Evolutionary conservation across 2,888 invertebrate species (phyloP).

Genomic region (Brenthis ino): DNA sequence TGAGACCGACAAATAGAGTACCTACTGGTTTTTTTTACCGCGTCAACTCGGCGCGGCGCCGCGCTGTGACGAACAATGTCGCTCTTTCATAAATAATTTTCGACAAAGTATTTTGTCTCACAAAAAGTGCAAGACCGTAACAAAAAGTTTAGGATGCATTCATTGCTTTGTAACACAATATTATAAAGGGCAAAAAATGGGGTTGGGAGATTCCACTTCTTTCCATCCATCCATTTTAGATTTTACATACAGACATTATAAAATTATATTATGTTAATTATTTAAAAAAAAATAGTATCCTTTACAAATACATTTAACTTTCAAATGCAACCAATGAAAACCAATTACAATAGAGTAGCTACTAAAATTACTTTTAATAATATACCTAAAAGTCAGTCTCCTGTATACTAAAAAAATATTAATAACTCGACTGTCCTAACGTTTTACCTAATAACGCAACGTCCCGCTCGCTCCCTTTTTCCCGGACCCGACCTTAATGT

Average conservation of each 20-base stretch:
- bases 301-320: no score
- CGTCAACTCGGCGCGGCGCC: not conserved
- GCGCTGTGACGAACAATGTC: not conserved
- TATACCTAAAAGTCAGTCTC: no score
- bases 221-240: no score
- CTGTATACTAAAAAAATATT: no score
- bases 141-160: slow-evolving; percentile 2
- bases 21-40: not conserved
- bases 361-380: no score
- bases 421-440: not conserved
- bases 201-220: not conserved
- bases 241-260: no score
- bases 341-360: no score
- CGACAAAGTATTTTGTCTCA: not conserved
- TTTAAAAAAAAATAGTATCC: no score
- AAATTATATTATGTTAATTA: no score
- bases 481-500: not conserved
- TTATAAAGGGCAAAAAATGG: not conserved
- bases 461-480: not conserved
- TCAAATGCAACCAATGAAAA: no score
- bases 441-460: not conserved
- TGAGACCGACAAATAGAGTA: not conserved
- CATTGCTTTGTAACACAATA: slow-evolving; percentile 14
- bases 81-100: not conserved
- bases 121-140: slow-evolving; percentile 1